Evolutionary conservation across 1,140 invertebrate genomes (phyloP).

Genomic region (Colletes latitarsis): DNA sequence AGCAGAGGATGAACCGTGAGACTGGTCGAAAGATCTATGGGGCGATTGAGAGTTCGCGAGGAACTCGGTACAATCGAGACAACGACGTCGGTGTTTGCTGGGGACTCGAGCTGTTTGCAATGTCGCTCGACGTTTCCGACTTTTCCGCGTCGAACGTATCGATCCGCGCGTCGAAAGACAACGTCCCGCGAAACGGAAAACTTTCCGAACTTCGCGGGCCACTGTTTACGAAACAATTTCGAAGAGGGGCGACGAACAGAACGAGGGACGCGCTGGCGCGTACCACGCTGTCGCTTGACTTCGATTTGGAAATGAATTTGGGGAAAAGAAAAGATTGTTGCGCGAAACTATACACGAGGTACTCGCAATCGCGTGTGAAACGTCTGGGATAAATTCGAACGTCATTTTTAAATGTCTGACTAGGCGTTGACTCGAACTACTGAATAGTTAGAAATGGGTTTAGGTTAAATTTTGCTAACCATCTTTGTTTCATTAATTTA

Average conservation of each 20-base stretch:
- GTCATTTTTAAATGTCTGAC: no score
- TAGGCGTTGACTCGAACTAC: no score
- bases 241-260: not conserved
- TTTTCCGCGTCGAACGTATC: not conserved
- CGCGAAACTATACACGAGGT: no score
- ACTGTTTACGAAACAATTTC: not conserved
- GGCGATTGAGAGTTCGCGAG: not conserved
- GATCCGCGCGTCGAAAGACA: constrained; percentile 12
- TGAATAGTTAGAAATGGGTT: no score
- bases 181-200: not conserved
- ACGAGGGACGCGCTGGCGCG: not conserved
- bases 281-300: not conserved
- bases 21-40: no score
- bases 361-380: no score
- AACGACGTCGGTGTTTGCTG: not conserved
- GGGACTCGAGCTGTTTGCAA: not conserved
- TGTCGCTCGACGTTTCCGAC: not conserved
- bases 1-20: no score
- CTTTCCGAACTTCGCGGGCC: not conserved
- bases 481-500: no score
- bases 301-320: not conserved
- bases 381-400: no score
- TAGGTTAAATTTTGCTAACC: no score
- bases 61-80: not conserved
- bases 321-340: not conserved